Evolutionary conservation across 2,888 invertebrate genomes (phyloP).

Genomic region (Drosophila nr. medialis): DNA sequence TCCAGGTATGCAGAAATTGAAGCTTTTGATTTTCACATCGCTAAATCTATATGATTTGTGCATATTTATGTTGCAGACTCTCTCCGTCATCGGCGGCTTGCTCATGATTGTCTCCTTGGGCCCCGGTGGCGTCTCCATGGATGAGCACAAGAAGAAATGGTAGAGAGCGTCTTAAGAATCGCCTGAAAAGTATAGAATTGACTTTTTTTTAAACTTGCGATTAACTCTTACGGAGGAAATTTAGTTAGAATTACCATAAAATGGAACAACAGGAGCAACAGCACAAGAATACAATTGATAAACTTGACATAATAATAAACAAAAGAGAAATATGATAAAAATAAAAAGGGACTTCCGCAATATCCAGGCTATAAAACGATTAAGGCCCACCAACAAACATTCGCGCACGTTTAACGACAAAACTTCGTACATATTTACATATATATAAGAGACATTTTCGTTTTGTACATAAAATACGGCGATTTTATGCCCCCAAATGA

Average conservation of each 20-base stretch:
- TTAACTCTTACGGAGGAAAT: conserved; percentile 68
- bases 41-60: background rate
- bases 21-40: background rate
- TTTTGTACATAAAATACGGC: conserved; percentile 72
- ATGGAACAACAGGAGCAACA: conserved; percentile 73
- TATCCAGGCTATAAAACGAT: conserved; percentile 58
- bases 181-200: conserved; percentile 44
- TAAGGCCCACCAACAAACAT: conserved; percentile 60
- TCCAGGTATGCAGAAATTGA: conserved; percentile 90
- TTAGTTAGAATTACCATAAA: conserved; percentile 79
- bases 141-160: conserved; percentile 99
- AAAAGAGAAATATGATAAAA: conserved; percentile 2
- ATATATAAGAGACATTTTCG: conserved; percentile 69
- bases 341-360: conserved; percentile 73
- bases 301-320: conserved; percentile 61
- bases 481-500: conserved; percentile 60
- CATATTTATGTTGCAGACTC: conserved; percentile 90
- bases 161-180: conserved; percentile 59
- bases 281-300: conserved; percentile 34
- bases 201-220: conserved; percentile 58
- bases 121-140: conserved; percentile 99
- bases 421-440: conserved; percentile 47
- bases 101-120: conserved; percentile 99
- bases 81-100: conserved; percentile 99
- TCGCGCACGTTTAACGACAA: conserved; percentile 71